Conservation (phyloP, 2,113 vertebrate genomes). For the Manacus vitellinus region DNA sequence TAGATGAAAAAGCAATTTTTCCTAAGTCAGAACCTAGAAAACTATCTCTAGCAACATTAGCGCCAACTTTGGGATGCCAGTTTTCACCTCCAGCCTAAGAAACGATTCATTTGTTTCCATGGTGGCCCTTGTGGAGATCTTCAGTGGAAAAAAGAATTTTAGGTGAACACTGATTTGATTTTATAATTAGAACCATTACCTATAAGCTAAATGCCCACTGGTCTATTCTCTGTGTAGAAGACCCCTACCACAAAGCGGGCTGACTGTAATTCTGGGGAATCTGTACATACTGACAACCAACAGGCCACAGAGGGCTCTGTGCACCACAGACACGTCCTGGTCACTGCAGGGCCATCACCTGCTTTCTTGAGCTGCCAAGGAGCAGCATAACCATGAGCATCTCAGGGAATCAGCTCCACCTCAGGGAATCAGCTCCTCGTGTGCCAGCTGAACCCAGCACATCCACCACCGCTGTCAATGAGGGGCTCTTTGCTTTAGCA, state of each 20-base stretch:
- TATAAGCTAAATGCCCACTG: background rate
- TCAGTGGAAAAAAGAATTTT: background rate
- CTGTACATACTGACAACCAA: background rate
- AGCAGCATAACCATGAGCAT: background rate
- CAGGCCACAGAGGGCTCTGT: background rate
- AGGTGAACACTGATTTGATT: background rate
- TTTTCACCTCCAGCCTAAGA: background rate
- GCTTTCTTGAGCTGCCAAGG: background rate
- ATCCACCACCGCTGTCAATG: background rate
- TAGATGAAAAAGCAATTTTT: background rate
- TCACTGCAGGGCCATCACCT: background rate
- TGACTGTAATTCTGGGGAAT: background rate
- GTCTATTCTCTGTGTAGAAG: background rate
- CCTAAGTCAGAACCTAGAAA: background rate
- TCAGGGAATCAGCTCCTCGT: background rate
- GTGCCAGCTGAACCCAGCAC: background rate
- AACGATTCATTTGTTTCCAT: background rate
- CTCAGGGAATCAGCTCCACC: too few relatives aligned
- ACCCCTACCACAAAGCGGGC: background rate
- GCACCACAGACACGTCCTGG: rapidly evolving
- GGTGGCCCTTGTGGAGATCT: background rate
- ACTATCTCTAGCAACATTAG: background rate
- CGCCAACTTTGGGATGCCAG: background rate
- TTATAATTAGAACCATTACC: background rate
- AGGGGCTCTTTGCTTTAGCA: background rate